Conservation (phyloP, 2,888 invertebrate genomes). For the Acleris cristana region DNA sequence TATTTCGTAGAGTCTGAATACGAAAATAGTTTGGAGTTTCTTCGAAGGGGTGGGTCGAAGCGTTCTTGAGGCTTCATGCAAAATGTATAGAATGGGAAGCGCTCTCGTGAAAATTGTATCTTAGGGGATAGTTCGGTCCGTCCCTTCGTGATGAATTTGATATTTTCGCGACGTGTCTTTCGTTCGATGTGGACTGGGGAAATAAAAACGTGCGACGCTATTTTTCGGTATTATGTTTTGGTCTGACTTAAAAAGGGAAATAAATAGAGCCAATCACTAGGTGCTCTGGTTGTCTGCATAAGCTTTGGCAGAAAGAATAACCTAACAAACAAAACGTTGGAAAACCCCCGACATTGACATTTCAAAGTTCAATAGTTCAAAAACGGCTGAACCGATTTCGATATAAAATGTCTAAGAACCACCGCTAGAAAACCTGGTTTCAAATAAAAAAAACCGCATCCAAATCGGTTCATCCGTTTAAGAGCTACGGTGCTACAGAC, state of each 20-base stretch:
- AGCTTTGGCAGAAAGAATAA: too few species aligned
- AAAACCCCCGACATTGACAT: too few species aligned
- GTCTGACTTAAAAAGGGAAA: background rate
- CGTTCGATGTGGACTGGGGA: slow-evolving; percentile 4
- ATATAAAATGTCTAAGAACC: too few species aligned
- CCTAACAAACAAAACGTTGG: too few species aligned
- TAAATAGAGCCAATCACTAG: too few species aligned
- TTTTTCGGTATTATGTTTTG: background rate
- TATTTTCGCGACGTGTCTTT: slow-evolving; percentile 49
- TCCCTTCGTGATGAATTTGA: slow-evolving; percentile 53
- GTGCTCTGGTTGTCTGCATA: too few species aligned
- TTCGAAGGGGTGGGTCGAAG: slow-evolving; percentile 45
- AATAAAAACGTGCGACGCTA: background rate
- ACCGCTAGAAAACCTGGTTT: too few species aligned
- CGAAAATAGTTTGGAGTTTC: slow-evolving; percentile 59
- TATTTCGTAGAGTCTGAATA: slow-evolving; percentile 40
- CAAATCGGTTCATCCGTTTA: too few species aligned
- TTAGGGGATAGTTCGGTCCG: slow-evolving; percentile 55
- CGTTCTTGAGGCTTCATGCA: slow-evolving; percentile 65
- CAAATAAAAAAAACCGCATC: too few species aligned
- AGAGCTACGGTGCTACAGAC: too few species aligned
- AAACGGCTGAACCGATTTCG: too few species aligned
- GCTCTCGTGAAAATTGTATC: slow-evolving; percentile 60
- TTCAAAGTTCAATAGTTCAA: too few species aligned
- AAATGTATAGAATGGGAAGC: slow-evolving; percentile 66